phyloP scores from a whole-genome alignment of 2,888 invertebrate genomes.

The Argyresthia albistria region DNA sequence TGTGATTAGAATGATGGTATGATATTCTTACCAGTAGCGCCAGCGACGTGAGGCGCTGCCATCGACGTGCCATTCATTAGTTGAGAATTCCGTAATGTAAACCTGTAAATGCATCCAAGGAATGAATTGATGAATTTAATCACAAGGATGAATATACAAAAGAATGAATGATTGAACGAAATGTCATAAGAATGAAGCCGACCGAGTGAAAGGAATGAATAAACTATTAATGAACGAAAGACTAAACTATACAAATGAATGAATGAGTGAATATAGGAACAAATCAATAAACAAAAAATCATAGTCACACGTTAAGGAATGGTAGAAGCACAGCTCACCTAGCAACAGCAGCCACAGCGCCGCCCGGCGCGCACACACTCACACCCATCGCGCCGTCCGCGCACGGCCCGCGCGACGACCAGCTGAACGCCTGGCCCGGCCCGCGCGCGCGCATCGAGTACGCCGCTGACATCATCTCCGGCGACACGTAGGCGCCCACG shows the following conservation, averaged over 20 bases:
- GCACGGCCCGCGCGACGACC: conserved; percentile 91
- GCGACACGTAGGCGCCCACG: conserved; percentile 97
- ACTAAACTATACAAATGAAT: too few relatives aligned
- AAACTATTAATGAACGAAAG: too few relatives aligned
- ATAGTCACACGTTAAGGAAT: too few relatives aligned
- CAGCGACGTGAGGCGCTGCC: conserved; percentile 97
- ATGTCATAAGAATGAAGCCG: too few relatives aligned
- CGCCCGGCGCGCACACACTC: conserved; percentile 93
- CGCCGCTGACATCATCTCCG: conserved; percentile 97
- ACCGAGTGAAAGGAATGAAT: too few relatives aligned
- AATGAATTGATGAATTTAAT: too few relatives aligned
- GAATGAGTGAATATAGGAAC: too few relatives aligned
- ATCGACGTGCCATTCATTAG: conserved; percentile 99
- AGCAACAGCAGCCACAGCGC: conserved; percentile 94
- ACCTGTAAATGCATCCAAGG: conserved; percentile 43
- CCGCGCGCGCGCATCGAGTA: conserved; percentile 90
- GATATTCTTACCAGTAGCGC: conserved; percentile 79
- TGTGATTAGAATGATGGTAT: neutral
- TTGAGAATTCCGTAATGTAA: conserved; percentile 87
- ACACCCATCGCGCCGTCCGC: conserved; percentile 93
- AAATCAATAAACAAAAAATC: too few relatives aligned
- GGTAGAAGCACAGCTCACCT: too few relatives aligned
- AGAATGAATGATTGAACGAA: too few relatives aligned
- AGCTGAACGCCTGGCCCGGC: conserved; percentile 90
- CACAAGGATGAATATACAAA: too few relatives aligned